Conservation (phyloP, 2,797 vertebrate species). For the Phoeniculus purpureus region DNA sequence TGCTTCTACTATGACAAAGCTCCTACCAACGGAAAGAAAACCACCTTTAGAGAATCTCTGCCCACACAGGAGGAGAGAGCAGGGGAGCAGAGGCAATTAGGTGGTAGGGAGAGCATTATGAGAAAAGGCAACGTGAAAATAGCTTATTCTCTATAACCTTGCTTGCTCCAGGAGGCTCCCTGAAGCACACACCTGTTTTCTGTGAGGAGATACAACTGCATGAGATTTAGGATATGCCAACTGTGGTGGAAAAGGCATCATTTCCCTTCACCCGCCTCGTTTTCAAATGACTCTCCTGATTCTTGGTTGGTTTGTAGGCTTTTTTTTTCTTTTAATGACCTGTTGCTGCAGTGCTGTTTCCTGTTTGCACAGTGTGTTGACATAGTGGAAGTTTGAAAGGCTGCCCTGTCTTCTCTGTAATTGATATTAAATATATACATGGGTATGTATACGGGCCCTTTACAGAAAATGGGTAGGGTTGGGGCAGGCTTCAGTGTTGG, state of each 20-base stretch:
- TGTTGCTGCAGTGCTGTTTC: constrained; percentile 35
- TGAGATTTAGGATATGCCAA: background rate
- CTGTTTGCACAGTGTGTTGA: constrained; percentile 49
- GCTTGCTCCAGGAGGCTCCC: background rate
- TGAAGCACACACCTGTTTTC: background rate
- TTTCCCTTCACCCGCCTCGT: rapidly evolving
- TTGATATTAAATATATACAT: background rate
- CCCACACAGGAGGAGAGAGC: background rate
- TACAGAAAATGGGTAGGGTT: background rate
- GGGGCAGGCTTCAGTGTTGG: background rate
- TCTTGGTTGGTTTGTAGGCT: background rate
- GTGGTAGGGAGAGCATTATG: background rate
- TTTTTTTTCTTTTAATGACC: constrained; percentile 34
- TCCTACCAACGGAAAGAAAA: background rate
- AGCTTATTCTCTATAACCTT: background rate
- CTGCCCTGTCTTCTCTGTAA: constrained; percentile 27
- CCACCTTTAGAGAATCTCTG: background rate
- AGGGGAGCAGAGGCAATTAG: background rate
- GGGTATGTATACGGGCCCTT: background rate
- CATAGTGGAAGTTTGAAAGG: constrained; percentile 34
- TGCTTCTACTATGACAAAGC: background rate
- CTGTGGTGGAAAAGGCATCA: background rate
- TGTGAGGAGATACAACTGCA: background rate
- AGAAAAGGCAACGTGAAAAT: background rate
- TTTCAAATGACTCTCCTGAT: constrained; percentile 1